Conservation (phyloP, 2,888 invertebrate species). For the Plusia festucae region DNA sequence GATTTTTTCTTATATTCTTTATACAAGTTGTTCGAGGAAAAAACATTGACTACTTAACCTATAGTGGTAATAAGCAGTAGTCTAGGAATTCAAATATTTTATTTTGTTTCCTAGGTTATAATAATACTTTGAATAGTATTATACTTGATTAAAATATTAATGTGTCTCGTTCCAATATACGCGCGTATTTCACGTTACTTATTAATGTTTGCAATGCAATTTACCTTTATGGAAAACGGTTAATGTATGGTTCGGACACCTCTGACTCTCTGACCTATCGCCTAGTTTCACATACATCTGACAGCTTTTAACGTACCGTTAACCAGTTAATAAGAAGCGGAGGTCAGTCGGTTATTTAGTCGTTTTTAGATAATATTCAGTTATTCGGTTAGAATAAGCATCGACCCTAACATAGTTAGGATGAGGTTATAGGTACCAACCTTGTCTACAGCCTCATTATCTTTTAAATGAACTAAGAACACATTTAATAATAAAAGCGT, state of each 20-base stretch:
- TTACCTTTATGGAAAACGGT: neutral
- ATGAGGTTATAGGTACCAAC: constrained; percentile 2
- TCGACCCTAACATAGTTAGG: constrained; percentile 4
- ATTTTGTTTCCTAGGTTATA: neutral
- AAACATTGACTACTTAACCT: no score
- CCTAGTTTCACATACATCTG: neutral
- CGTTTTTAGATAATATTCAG: neutral
- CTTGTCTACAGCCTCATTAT: neutral
- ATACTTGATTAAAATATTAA: no score
- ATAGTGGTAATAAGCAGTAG: no score
- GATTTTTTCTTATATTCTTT: neutral
- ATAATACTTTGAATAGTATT: no score
- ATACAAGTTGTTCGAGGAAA: neutral
- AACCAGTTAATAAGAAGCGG: neutral
- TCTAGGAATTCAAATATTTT: neutral
- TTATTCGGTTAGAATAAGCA: neutral
- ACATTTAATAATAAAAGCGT: neutral
- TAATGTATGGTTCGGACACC: neutral
- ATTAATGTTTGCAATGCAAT: no score
- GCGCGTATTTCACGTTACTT: neutral
- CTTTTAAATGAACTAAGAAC: neutral
- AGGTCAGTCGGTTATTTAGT: neutral
- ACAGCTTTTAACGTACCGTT: neutral
- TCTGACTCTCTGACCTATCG: neutral
- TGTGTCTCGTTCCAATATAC: no score